Evolutionary conservation across 2,888 invertebrate genomes (phyloP).

Genomic region (Plebejus melissa): DNA sequence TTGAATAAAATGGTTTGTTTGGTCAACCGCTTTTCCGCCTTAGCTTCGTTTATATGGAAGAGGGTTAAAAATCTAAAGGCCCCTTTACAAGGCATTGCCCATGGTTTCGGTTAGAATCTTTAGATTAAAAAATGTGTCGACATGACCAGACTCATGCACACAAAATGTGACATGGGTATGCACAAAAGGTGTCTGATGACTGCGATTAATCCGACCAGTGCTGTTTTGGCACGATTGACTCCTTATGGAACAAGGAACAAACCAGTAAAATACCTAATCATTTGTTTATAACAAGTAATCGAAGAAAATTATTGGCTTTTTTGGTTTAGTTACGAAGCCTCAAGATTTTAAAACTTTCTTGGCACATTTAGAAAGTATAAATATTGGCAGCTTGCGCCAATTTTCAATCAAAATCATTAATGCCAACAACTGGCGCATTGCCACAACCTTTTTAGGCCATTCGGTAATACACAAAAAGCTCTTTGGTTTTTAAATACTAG

Average conservation of each 20-base stretch:
- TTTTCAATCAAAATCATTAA: conserved; percentile 17
- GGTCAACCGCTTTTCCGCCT: not conserved
- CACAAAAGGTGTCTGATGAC: no score
- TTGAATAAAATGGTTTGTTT: not conserved
- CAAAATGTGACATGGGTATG: no score
- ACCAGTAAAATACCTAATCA: not conserved
- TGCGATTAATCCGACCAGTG: no score
- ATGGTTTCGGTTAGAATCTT: no score
- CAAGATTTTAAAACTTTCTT: not conserved
- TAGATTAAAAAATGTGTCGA: no score
- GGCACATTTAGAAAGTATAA: not conserved
- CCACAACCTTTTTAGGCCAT: conserved; percentile 12
- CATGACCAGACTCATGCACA: no score
- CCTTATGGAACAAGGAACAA: not conserved
- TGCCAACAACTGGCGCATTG: conserved; percentile 11
- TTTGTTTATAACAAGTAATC: not conserved
- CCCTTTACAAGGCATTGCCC: no score
- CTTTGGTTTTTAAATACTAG: conserved; percentile 17
- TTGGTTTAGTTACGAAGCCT: not conserved
- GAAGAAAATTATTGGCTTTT: not conserved
- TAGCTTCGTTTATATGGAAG: not conserved
- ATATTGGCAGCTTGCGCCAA: not conserved
- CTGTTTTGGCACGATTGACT: no score
- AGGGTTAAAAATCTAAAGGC: not conserved
- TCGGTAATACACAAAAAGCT: conserved; percentile 2